A percentile compares a stretch with the other conserved stretches of the same genome.
These are phyloP conservation scores for Leucopsar rothschildi DNA, from an alignment of 2,113 vertebrate genomes.

Conservation along the genomic window DNA sequence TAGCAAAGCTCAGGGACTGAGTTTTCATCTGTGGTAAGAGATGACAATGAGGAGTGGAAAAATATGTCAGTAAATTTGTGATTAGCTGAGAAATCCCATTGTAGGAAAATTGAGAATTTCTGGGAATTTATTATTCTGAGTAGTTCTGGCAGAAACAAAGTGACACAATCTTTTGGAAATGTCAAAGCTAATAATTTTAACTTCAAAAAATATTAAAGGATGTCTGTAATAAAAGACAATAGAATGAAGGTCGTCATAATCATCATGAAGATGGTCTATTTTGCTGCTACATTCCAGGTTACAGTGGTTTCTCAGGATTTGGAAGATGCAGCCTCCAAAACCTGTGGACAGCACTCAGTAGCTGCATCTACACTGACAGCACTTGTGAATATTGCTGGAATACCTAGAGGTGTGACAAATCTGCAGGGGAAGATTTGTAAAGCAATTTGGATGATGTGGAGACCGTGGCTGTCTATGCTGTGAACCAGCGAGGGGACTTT, in stretches of 20 bases:
- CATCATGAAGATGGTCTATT: not conserved
- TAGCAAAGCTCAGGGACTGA: not conserved
- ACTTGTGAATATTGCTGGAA: not conserved
- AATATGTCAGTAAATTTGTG: not conserved
- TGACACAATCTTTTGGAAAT: not conserved
- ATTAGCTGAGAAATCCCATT: not conserved
- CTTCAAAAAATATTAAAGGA: not conserved
- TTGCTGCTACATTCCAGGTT: not conserved
- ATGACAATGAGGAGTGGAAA: not conserved
- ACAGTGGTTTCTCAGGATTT: fast-evolving
- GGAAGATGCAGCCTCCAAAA: not conserved
- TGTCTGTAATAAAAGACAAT: not conserved
- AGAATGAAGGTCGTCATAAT: not conserved
- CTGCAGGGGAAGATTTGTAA: not conserved
- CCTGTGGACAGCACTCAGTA: not conserved
- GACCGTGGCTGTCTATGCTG: fast-evolving
- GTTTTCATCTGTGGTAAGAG: not conserved
- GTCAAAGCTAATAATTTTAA: not conserved
- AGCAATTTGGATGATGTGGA: not conserved
- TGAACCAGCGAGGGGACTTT: not conserved
- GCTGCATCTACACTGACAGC: not conserved
- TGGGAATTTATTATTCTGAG: not conserved
- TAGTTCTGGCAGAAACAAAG: not conserved
- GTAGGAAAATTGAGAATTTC: not conserved
- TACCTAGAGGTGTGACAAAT: not conserved